Base-by-base conservation (phyloP, 2,113 vertebrate species). In the Rhea americana region DNA sequence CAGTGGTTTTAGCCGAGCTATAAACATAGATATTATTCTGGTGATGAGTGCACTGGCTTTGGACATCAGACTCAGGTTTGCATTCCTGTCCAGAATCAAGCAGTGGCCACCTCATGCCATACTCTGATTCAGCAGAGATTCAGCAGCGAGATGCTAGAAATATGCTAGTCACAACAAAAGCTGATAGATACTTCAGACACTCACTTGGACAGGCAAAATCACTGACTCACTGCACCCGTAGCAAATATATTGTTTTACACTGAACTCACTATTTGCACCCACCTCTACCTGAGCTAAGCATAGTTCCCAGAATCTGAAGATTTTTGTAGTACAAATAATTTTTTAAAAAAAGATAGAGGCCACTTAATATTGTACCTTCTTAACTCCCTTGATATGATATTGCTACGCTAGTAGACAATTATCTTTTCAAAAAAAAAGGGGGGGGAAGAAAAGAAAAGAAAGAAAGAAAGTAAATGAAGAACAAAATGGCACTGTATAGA, bases 121-220 rank as follows among this genome's bases (percentile, higher is more conserved):
- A 47, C 3, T 3, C 26, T 35, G 51, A 86, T 50, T 83, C 62
- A 73, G 35, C 28, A 61, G 6, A n/a, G 25, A 82, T 35, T 9
- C 71, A 35, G 55, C 91, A 80, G 21, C 67, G 68, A 90, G 73
- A 67, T 39, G 67, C 16, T 22, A 45, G 19, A 87, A 91, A 79
- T 19, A 72, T 0, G 2, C 4, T 21, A 41, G 12, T 30, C 11
- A 43, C 10, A 62, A 51, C 37, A 16, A 6, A 35, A 63, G 2
- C 22, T 71, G 56, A 5, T 13, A 45, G 12, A 37, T 13, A 9
- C 7, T 68, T 76, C 35, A 50, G 35, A 53, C 32, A 56, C 28
- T 78, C n/a, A 65, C 43, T 72, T 58, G 16, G 9, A 63, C 35
- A 70, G 14, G 35, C 17, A 88, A 90, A 91, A 76, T 62, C 4